Evolutionary conservation across 2,797 vertebrate genomes (phyloP), one percentile per base, ranked within the genome.

Genomic region (Sebastes wilsoni): DNA sequence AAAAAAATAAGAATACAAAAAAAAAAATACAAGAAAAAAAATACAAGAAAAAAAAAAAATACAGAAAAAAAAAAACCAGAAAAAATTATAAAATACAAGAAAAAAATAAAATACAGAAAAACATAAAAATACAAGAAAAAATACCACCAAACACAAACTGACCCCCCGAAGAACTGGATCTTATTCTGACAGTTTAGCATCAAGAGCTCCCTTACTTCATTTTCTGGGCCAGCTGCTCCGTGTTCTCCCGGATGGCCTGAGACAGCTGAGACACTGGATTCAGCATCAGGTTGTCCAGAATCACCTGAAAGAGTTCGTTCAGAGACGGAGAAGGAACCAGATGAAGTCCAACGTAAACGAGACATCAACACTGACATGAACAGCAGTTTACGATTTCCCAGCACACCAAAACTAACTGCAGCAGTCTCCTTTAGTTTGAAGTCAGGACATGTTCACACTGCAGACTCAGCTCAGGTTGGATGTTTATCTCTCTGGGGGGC

Each of bases 221-320:
- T 91, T 99, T 99, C 74, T 98, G 96, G 0, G 98, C 96, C 0
- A 99, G 95, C 69, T 97, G 97, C 92, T 99, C 98, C 0, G 98
- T 99, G 93, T 99, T 97, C 91, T 98, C 96, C 11, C 98, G 95
- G 89, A 99, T 99, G 73, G 96, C 94, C 64, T 98, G 98, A 0
- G 98, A 99, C 76, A 99, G 95, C 90, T 99, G 97, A 5, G 98
- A 99, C 67, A 99, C 98, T 0, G 98, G 98, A 79, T 98, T 99
- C 90, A 99, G 91, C 98, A 98, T 97, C 91, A 99, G 94, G 89
- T 98, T 98, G 89, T 99, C 98, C 66, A 99, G 95, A 82, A 99
- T 97, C 25, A 98, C 97, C 98, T 99, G 89, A 8, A 88, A 88
- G 46, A 75, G 28, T 77, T 81, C 4, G 42, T 49, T 74, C 32